Conservation (phyloP, 2,113 vertebrate species). For the Nothobranchius kuhntae region DNA sequence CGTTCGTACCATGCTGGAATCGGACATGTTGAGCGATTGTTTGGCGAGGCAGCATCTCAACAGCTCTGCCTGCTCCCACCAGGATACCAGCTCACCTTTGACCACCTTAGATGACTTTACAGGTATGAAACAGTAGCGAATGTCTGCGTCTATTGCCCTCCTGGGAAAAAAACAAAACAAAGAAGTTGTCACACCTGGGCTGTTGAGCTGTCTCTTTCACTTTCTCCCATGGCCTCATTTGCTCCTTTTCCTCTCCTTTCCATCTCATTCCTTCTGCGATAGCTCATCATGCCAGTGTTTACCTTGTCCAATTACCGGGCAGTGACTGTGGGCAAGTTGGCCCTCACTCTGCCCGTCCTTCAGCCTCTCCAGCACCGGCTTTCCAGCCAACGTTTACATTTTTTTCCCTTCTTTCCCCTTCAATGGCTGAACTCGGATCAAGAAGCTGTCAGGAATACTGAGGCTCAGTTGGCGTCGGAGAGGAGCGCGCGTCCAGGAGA, state of each 20-base stretch:
- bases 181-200: constrained; percentile 54
- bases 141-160: constrained; percentile 3
- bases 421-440: constrained; percentile 72
- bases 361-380: constrained; percentile 49
- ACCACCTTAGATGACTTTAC: constrained; percentile 55
- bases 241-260: constrained; percentile 57
- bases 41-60: constrained; percentile 69
- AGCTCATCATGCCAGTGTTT: constrained; percentile 69
- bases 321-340: constrained; percentile 57
- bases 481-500: constrained; percentile 63
- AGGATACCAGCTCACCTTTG: constrained; percentile 48
- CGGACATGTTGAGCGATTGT: constrained; percentile 61
- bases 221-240: constrained; percentile 63
- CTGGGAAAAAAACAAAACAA: constrained; percentile 24
- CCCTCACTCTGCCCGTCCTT: constrained; percentile 44
- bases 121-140: constrained; percentile 58
- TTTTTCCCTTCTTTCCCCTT: constrained; percentile 47
- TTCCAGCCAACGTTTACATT: constrained; percentile 59
- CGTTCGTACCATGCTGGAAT: constrained; percentile 49
- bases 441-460: constrained; percentile 74
- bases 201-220: constrained; percentile 44
- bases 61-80: constrained; percentile 43
- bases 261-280: constrained; percentile 55
- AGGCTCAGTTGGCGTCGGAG: constrained; percentile 59
- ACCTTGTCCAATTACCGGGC: constrained; percentile 72